These are phyloP conservation scores for Thryonomys swinderianus DNA, from an alignment of 2,113 vertebrate genomes.

Conservation along the genomic window DNA sequence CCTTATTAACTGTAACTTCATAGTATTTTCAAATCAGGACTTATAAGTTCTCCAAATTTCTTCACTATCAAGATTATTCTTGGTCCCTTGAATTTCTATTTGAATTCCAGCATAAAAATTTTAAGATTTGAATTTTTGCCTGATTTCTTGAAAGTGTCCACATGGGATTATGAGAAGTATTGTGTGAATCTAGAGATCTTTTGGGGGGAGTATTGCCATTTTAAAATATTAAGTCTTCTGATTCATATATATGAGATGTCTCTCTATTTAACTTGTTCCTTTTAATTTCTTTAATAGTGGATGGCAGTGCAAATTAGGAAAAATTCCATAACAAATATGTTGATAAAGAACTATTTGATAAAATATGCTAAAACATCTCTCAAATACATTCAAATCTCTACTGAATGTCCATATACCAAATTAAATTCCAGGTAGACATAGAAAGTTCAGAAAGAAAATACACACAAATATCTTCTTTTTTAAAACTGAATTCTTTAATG, in stretches of 20 bases:
- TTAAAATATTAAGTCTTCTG: neutral
- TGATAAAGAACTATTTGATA: neutral
- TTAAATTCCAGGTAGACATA: neutral
- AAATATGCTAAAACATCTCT: neutral
- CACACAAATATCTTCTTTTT: neutral
- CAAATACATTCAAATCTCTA: neutral
- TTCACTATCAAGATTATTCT: neutral
- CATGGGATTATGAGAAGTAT: neutral
- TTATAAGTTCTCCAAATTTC: neutral
- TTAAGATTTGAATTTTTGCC: neutral
- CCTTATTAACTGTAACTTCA: neutral
- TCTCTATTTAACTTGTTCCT: neutral
- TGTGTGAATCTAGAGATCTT: neutral
- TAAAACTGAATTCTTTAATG: too few species aligned
- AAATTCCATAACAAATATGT: neutral
- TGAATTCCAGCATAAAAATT: neutral
- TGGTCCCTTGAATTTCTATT: neutral
- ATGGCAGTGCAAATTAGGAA: neutral
- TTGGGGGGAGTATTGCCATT: neutral
- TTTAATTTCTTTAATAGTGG: neutral
- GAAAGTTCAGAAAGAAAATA: neutral
- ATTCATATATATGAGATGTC: neutral
- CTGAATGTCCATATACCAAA: neutral
- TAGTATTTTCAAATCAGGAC: neutral
- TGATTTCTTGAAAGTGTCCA: neutral